Base-by-base conservation (phyloP, 2,113 vertebrate species). In the Hypanus sabinus region DNA sequence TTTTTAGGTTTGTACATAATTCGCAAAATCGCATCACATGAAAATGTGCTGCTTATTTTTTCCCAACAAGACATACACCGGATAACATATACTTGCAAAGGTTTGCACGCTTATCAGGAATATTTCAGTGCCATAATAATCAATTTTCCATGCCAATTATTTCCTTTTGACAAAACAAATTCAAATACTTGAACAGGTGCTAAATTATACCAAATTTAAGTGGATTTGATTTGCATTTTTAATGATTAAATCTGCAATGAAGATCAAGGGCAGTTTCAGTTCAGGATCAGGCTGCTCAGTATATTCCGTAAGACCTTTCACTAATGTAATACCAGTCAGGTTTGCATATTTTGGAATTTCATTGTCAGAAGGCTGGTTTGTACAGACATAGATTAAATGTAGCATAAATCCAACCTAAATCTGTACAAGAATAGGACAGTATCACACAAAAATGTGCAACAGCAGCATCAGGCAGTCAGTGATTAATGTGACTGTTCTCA, bases 81-180 rank as follows among this genome's bases (percentile, higher is more conserved):
- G 22, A 71, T 24, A 92, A 92, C 3, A 65, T 5, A 36, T 70
- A 92, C 11, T 36, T 14, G 22, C 18, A 0, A 68, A 90, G 8
- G 62, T n/a, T 90, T 62, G 57, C 90, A 94, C 95, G 95, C 95
- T 94, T 96, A 94, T 94, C 94, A 95, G 94, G 80, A 96, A 95
- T 85, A 95, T 95, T 96, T 96, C 96, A 96, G 97, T 96, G 95
- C 96, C 95, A 95, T 94, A 95, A 96, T 96, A 97, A 97, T 96
- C 95, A 96, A 96, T 95, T 94, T 94, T 94, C 94, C 77, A 96
- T 95, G 94, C 94, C 95, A 95, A 94, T 95, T 96, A 96, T 96
- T 95, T 36, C 96, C 96, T 96, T 94, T 94, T 16, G 94, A 96
- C 95, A 95, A 95, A 95, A 94, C 94, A 96, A 96, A 97, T 96